Evolutionary conservation across 2,113 vertebrate species (phyloP), one percentile per base, ranked within the genome.

Genomic region (Herpetotheres cachinnans): DNA sequence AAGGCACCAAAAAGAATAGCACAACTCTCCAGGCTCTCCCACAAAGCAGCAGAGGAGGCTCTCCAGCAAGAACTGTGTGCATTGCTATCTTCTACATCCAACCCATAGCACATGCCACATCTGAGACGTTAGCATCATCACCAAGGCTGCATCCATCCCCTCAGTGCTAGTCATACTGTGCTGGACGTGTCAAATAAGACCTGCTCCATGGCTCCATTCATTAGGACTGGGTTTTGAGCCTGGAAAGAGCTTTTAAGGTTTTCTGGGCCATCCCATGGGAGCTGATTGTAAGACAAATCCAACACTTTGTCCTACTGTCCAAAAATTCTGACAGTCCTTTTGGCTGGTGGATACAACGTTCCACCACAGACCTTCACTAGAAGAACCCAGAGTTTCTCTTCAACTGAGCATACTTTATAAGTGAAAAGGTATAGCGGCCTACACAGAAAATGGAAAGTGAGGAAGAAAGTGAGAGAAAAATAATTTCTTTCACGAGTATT

Each of bases 391-490:
- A 38, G 61, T 27, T 62, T 62, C 61, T 62, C 25, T 27, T n/a
- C 47, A 24, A 38, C 4, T 7, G 7, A 50, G 14, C 13, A 9
- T 2, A 13, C 5, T 12, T n/a, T 11, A 3, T 11, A 16, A 13
- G 4, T 36, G 9, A 55, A 42, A 49, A 56, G 4, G 5, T 5
- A 22, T 0, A 55, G 15, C 8, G 40, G 24, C 13, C 22, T 25
- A 8, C 10, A 17, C 6, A 22, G 34, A 36, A 58, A 32, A 29
- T 10, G 17, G 22, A 44, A 67, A 69, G 3, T 26, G 5, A 54
- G 3, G 47, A 52, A 59, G 38, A 47, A 85, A 30, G 19, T 15
- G 25, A 40, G 22, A 55, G 25, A 42, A 73, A 38, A 32, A 47
- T 16, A 8, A 47, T 24, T 27, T 55, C 5, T 29, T 30, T 52